These are phyloP conservation scores for Uloborus diversus DNA, from an alignment of 1,140 invertebrate genomes.

Conservation along the genomic window DNA sequence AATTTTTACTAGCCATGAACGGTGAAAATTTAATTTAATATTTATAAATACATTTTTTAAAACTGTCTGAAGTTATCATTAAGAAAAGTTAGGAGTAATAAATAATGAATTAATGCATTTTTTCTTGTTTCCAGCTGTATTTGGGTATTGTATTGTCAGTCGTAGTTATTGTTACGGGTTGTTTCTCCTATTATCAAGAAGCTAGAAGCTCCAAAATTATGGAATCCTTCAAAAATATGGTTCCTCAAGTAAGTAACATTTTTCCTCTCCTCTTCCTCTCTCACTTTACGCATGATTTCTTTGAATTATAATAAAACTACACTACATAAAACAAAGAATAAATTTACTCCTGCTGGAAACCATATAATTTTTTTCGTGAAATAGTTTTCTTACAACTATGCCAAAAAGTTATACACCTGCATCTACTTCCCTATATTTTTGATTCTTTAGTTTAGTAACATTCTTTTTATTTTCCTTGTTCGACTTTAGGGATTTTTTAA, in stretches of 20 bases:
- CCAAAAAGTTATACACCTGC: neutral
- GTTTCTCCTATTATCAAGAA: conserved; percentile 68
- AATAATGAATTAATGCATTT: too few relatives aligned
- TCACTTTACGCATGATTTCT: too few relatives aligned
- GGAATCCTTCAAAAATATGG: conserved; percentile 63
- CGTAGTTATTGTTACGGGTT: conserved; percentile 66
- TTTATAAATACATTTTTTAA: too few relatives aligned
- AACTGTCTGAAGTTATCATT: too few relatives aligned
- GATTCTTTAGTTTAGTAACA: too few relatives aligned
- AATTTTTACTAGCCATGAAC: too few relatives aligned
- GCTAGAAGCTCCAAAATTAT: conserved; percentile 65
- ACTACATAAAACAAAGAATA: neutral
- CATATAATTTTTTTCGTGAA: neutral
- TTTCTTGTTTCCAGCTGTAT: conserved; percentile 62
- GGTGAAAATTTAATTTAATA: too few relatives aligned
- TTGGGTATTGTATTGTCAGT: conserved; percentile 65
- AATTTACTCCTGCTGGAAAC: neutral
- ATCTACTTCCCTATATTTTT: too few relatives aligned
- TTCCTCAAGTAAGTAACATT: conserved; percentile 61
- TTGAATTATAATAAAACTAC: too few relatives aligned
- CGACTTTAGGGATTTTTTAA: too few relatives aligned
- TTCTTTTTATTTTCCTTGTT: too few relatives aligned
- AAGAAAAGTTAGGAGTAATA: too few relatives aligned
- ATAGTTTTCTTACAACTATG: neutral
- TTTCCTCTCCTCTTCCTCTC: neutral